Conservation (phyloP, 2,888 invertebrate species). For the Acleris holmiana region DNA sequence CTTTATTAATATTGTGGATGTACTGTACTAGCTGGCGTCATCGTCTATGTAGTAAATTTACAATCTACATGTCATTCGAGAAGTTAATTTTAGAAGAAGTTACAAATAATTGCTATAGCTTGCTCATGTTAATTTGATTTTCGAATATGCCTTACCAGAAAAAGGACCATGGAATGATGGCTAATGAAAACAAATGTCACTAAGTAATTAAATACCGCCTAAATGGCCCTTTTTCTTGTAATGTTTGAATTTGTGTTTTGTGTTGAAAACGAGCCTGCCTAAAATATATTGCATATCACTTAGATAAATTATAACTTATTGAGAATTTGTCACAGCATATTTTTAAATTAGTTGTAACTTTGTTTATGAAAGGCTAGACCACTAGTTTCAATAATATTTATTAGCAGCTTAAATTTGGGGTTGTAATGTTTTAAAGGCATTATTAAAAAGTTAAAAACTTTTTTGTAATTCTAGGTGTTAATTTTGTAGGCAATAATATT, state of each 20-base stretch:
- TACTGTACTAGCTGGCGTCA: neutral
- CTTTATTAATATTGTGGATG: too few species aligned
- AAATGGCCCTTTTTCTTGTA: constrained; percentile 6
- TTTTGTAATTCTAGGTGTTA: constrained; percentile 1
- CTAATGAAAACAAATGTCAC: too few species aligned
- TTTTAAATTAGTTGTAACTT: constrained; percentile 46
- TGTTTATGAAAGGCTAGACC: constrained; percentile 54
- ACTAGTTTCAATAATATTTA: constrained; percentile 45
- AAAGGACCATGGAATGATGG: neutral
- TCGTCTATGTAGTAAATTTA: neutral
- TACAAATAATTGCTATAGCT: constrained; percentile 46
- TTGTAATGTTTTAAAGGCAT: constrained; percentile 28
- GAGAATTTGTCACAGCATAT: constrained; percentile 49
- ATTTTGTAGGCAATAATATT: constrained; percentile 4
- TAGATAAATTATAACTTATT: constrained; percentile 65
- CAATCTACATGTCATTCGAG: neutral
- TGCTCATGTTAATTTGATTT: constrained; percentile 44
- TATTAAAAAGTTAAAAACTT: constrained; percentile 9
- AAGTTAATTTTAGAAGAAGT: constrained; percentile 3
- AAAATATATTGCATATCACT: constrained; percentile 82
- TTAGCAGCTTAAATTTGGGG: constrained; percentile 43
- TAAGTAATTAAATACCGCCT: neutral
- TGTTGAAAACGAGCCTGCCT: constrained; percentile 71
- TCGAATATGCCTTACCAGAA: neutral
- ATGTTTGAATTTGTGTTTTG: constrained; percentile 40